phyloP scores from a whole-genome alignment of 2,797 vertebrate species.

The Gallinago nigripennis region DNA sequence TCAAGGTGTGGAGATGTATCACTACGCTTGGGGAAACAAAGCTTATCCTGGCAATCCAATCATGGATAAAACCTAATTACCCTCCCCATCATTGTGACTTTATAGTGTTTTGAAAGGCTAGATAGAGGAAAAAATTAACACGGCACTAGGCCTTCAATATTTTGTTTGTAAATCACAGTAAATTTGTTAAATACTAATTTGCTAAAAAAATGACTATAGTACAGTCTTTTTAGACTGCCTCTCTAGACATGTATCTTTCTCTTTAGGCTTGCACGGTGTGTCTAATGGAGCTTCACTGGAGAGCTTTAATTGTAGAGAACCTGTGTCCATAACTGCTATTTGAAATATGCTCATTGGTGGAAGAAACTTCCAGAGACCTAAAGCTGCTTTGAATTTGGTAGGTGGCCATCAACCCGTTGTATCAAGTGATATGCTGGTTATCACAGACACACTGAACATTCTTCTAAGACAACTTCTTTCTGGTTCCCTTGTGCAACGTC shows the following conservation, averaged over 20 bases:
- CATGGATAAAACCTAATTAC: neutral
- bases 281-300: neutral
- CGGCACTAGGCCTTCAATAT: neutral
- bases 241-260: neutral
- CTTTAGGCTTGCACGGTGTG: neutral
- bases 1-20: neutral
- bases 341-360: neutral
- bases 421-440: neutral
- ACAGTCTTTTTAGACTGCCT: neutral
- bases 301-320: neutral
- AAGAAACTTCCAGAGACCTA: neutral
- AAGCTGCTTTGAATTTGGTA: neutral
- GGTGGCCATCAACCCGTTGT: neutral
- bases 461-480: neutral
- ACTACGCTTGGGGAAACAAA: neutral
- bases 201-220: neutral
- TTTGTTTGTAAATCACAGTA: neutral
- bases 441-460: neutral
- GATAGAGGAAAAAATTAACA: neutral
- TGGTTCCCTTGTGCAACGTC: neutral
- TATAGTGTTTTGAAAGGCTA: neutral
- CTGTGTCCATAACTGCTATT: neutral
- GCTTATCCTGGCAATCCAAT: neutral
- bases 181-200: neutral
- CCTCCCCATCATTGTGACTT: neutral